Conservation (phyloP, 2,888 invertebrate genomes). For the Noctua pronuba region DNA sequence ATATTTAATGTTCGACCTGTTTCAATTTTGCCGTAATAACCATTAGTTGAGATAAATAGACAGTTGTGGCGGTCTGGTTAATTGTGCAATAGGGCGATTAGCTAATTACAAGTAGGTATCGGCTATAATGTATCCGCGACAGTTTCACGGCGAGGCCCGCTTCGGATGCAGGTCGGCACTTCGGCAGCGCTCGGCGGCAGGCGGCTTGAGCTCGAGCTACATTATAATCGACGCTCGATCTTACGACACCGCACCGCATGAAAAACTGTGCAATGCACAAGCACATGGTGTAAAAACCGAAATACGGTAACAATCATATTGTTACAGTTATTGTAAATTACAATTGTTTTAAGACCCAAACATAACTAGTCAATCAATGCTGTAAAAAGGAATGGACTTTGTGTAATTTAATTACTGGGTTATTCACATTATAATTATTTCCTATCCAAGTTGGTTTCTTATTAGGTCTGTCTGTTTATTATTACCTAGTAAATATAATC, state of each 20-base stretch:
- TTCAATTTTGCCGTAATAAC: slow-evolving; percentile 66
- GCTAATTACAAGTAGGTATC: slow-evolving; percentile 74
- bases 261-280: slow-evolving; percentile 54
- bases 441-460: not conserved
- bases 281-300: slow-evolving; percentile 49
- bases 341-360: slow-evolving; percentile 21
- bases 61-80: slow-evolving; percentile 61
- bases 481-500: not conserved
- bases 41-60: slow-evolving; percentile 64
- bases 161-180: slow-evolving; percentile 29
- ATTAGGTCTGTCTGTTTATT: not conserved
- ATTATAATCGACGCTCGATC: slow-evolving; percentile 44
- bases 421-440: not conserved
- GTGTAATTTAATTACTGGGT: slow-evolving; percentile 3
- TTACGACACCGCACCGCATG: slow-evolving; percentile 49
- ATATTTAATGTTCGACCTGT: slow-evolving; percentile 71
- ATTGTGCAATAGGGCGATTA: slow-evolving; percentile 76
- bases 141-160: slow-evolving; percentile 45
- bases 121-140: slow-evolving; percentile 57
- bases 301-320: slow-evolving; percentile 36
- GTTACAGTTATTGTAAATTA: slow-evolving; percentile 43
- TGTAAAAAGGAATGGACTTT: slow-evolving; percentile 11
- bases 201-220: slow-evolving; percentile 22
- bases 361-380: slow-evolving; percentile 4
- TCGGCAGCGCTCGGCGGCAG: not conserved